Evolutionary conservation across 2,888 invertebrate species (phyloP).

Genomic region (Cheilosia vulpina): DNA sequence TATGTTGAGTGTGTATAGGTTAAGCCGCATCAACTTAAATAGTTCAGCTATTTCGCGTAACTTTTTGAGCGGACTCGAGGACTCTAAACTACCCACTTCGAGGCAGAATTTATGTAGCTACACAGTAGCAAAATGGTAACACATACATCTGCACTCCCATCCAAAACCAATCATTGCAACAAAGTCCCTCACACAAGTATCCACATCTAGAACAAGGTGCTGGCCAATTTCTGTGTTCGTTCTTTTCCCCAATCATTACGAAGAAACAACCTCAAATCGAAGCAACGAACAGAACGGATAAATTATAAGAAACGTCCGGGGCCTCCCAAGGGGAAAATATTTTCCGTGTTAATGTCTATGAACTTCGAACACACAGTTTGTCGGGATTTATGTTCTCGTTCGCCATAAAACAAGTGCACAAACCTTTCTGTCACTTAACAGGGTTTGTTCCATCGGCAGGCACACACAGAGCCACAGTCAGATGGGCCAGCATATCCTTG

Average conservation of each 20-base stretch:
- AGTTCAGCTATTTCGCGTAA: no score
- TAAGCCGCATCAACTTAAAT: no score
- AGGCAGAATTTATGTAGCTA: no score
- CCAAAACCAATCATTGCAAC: not conserved
- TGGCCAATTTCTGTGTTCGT: slow-evolving; percentile 4
- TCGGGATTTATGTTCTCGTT: slow-evolving; percentile 63
- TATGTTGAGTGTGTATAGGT: no score
- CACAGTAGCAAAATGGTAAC: no score
- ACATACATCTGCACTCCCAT: not conserved
- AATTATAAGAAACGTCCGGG: slow-evolving; percentile 42
- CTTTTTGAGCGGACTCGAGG: no score
- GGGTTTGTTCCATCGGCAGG: slow-evolving; percentile 45
- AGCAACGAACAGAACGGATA: slow-evolving; percentile 24
- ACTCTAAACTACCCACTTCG: no score
- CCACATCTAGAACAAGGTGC: no score
- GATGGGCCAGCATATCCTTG: slow-evolving; percentile 45
- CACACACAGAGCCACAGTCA: slow-evolving; percentile 1
- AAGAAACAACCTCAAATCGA: slow-evolving; percentile 21
- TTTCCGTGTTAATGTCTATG: slow-evolving; percentile 59
- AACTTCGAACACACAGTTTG: slow-evolving; percentile 47
- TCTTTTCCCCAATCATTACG: slow-evolving; percentile 20
- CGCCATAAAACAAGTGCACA: slow-evolving; percentile 71
- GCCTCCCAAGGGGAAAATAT: slow-evolving; percentile 60
- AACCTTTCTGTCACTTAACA: slow-evolving; percentile 71
- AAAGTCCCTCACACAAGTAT: no score